Evolutionary conservation across 2,888 invertebrate genomes (phyloP), one percentile per base, ranked within the genome.

Genomic region (Eucera pruinosa): DNA sequence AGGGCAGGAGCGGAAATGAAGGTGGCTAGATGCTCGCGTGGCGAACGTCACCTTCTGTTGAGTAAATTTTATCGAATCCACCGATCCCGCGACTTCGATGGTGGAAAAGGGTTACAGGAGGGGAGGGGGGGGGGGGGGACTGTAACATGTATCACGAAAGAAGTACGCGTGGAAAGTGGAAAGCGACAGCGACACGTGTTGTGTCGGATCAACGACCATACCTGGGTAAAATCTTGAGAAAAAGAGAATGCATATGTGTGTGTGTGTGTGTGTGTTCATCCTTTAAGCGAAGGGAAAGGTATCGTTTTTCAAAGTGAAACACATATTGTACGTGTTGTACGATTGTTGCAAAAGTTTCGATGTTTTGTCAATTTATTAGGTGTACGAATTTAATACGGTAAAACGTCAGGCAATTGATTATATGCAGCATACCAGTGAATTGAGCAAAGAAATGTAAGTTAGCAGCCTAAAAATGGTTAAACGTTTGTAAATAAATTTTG

Each of bases 11-110:
- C 68, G 70, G 78, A 78, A 83, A 82, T 78, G 80, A 84, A 81
- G 73, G 66, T 67, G 43, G 58, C 41, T 73, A 61, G 73, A 73
- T 80, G 47, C 69, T 74, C 48, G 64, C 68, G 73, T 47, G 76
- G 81, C 80, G 84, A 85, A 80, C 62, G 67, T 64, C 72, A 76
- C 70, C 48, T 67, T 68, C 79, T 52, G 57, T 62, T 64, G 54
- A 61, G 80, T 67, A 69, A 77, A 69, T 77, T 82, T 75, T 76
- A 80, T 82, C 75, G 67, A 73, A 65, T 74, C 80, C 69, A 48
- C 60, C 79, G 65, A 81, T 81, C 79, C 58, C 57, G 48, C 36
- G 25, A n/a, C 61, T 69, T 41, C 20, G 27, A 9, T 15, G 61
- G 36, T 13, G 18, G n/a, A 64, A 50, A 27, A 41, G 64, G 36